A percentile compares a stretch with the other conserved stretches of the same genome.
Conservation (phyloP, 2,888 invertebrate species). For the Carcina quercana region DNA sequence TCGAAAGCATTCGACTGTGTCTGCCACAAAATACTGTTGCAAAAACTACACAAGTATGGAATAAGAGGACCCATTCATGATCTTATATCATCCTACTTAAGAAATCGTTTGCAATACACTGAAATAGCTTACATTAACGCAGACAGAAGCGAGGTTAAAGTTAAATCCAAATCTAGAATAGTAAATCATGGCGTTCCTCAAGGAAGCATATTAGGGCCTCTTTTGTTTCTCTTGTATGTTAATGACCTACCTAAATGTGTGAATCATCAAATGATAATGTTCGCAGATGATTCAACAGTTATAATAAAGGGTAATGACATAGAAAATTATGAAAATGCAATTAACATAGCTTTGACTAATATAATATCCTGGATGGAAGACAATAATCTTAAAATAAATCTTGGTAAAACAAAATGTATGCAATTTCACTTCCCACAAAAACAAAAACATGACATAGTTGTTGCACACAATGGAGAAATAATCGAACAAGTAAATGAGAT, state of each 20-base stretch:
- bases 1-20: constrained; percentile 12
- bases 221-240: neutral
- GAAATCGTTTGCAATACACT: neutral
- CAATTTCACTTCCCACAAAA: neutral
- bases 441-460: neutral
- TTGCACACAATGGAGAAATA: neutral
- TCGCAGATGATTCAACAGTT: neutral
- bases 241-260: neutral
- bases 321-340: neutral
- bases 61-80: constrained; percentile 4
- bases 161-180: neutral
- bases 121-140: neutral
- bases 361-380: too few relatives aligned
- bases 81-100: neutral
- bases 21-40: neutral
- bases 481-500: neutral
- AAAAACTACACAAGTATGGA: constrained; percentile 7
- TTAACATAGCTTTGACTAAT: too few relatives aligned
- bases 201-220: too few relatives aligned
- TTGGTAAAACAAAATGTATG: neutral
- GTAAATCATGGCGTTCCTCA: neutral
- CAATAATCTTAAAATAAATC: neutral
- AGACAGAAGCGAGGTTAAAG: neutral
- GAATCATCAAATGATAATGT: neutral
- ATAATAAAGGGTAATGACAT: neutral